phyloP scores from a whole-genome alignment of 2,797 vertebrate species.

The Knipowitschia caucasica region DNA sequence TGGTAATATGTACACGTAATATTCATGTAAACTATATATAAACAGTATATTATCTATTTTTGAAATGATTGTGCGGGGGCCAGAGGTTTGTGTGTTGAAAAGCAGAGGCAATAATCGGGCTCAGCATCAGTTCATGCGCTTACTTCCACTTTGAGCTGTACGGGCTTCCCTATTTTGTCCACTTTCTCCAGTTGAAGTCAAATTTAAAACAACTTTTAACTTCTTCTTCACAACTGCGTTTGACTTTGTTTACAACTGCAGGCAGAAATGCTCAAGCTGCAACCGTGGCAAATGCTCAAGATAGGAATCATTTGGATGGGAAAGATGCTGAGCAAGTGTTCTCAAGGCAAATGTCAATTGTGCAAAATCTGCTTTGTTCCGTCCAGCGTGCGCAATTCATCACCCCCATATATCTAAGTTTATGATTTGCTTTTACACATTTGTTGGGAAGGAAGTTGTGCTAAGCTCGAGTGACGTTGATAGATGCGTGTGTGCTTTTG shows the following conservation, averaged over 20 bases:
- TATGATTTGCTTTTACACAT: not conserved
- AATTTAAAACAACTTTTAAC: slow-evolving; percentile 22
- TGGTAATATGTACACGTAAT: slow-evolving; percentile 74
- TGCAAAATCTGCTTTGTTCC: not conserved
- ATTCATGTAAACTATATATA: slow-evolving; percentile 77
- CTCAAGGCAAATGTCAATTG: not conserved
- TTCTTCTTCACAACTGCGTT: not conserved
- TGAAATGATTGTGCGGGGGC: slow-evolving; percentile 68
- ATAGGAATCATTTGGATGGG: not conserved
- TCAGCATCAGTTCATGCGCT: slow-evolving; percentile 67
- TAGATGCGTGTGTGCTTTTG: too few relatives aligned
- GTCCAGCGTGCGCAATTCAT: not conserved
- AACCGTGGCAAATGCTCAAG: not conserved
- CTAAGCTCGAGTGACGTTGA: slow-evolving; percentile 21
- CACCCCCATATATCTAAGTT: not conserved
- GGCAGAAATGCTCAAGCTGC: not conserved
- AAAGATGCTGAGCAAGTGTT: not conserved
- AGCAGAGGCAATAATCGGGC: slow-evolving; percentile 72
- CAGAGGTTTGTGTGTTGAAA: slow-evolving; percentile 64
- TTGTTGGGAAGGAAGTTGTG: slow-evolving; percentile 5
- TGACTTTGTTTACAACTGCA: not conserved
- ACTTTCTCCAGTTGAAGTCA: slow-evolving; percentile 20
- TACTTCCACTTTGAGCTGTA: slow-evolving; percentile 25
- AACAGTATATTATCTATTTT: slow-evolving; percentile 79
- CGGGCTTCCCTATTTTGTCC: slow-evolving; percentile 42